A percentile compares a stretch with the other conserved stretches of the same genome.
These are phyloP conservation scores for Cuculus canorus DNA, from an alignment of 2,797 vertebrate species.

Conservation along the genomic window DNA sequence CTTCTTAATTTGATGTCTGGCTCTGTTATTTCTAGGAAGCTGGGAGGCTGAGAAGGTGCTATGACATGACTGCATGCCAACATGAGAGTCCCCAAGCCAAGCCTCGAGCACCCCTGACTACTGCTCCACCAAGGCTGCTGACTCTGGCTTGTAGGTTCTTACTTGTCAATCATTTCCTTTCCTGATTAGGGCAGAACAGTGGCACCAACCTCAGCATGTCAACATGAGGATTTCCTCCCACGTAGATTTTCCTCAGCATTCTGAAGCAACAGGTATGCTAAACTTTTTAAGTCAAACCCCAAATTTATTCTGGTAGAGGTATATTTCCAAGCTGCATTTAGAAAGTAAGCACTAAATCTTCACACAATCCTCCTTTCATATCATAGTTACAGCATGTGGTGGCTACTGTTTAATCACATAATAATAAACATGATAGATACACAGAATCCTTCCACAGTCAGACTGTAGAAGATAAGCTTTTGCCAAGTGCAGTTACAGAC, in stretches of 20 bases:
- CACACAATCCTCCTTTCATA: background rate
- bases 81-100: background rate
- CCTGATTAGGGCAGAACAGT: slow-evolving; percentile 9
- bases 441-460: background rate
- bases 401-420: background rate
- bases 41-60: background rate
- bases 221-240: slow-evolving; percentile 12
- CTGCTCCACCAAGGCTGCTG: background rate
- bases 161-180: slow-evolving; percentile 40
- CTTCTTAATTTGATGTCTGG: background rate
- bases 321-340: background rate
- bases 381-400: background rate
- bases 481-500: background rate
- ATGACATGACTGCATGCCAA: background rate
- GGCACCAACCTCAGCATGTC: slow-evolving; percentile 4
- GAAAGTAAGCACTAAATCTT: background rate
- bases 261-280: background rate
- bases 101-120: background rate
- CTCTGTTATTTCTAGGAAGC: background rate
- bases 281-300: background rate
- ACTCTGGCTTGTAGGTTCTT: background rate
- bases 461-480: background rate
- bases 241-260: background rate
- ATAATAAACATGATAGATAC: background rate
- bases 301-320: background rate